Evolutionary conservation across 2,113 vertebrate species (phyloP).

Genomic region (Ptilonorhynchus violaceus): DNA sequence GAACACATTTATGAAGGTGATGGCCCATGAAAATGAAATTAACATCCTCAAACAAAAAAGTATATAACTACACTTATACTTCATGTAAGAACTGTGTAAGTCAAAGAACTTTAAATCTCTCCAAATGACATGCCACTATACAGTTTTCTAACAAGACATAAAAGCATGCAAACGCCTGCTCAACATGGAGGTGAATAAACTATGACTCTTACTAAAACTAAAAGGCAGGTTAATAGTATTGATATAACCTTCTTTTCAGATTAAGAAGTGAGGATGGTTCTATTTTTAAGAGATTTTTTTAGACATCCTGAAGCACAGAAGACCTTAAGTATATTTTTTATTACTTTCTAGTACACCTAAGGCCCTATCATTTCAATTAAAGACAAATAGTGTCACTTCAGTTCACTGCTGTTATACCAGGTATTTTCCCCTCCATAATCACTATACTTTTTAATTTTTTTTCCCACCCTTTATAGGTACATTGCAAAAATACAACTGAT

Average conservation of each 20-base stretch:
- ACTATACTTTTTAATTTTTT: not conserved
- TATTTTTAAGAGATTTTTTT: not conserved
- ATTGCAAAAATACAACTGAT: slow-evolving; percentile 59
- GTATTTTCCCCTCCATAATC: not conserved
- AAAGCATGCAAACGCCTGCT: not conserved
- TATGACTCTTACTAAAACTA: not conserved
- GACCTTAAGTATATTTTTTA: not conserved
- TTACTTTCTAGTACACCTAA: slow-evolving; percentile 1
- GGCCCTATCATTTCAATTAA: not conserved
- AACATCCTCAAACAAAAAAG: not conserved
- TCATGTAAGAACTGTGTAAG: not conserved
- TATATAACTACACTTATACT: not conserved
- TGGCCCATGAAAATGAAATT: not conserved
- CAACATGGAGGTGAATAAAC: not conserved
- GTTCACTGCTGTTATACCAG: slow-evolving; percentile 14
- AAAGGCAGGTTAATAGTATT: not conserved
- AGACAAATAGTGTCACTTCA: not conserved
- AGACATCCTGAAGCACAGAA: not conserved
- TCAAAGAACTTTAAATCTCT: not conserved
- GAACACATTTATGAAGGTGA: not conserved
- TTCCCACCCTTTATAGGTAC: not conserved
- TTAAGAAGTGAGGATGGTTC: not conserved
- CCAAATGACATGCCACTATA: not conserved
- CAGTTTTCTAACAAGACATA: not conserved
- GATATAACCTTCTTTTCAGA: not conserved